Percentiles rank a stretch among this genome's conserved stretches.
Conservation (phyloP, 2,113 vertebrate genomes). For the Poicephalus gulielmi region DNA sequence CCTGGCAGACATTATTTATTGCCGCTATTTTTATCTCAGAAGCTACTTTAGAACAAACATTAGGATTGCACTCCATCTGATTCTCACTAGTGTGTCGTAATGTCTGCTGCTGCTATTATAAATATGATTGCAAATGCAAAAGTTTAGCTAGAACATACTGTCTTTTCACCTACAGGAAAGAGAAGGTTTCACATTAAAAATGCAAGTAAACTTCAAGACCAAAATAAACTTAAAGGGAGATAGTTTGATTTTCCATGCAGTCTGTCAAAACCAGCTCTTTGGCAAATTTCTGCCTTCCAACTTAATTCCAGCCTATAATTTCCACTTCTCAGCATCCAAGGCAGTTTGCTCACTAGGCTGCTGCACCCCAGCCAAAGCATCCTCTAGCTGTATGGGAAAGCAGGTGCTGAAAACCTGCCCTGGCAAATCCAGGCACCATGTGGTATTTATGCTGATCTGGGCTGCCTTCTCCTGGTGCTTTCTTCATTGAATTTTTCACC, state of each 20-base stretch:
- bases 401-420: background rate
- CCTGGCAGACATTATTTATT: background rate
- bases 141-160: background rate
- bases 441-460: rapidly evolving
- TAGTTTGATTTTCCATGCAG: background rate
- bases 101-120: background rate
- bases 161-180: conserved; percentile 11
- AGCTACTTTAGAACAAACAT: background rate
- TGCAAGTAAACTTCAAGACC: background rate
- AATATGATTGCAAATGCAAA: background rate
- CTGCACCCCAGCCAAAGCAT: background rate
- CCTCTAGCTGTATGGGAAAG: background rate
- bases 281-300: background rate
- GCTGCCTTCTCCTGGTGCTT: background rate
- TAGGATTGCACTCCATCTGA: background rate
- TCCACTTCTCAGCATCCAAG: background rate
- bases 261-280: background rate
- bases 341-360: background rate
- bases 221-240: background rate
- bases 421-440: background rate
- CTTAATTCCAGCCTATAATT: background rate
- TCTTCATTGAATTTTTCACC: background rate
- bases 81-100: background rate
- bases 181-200: background rate
- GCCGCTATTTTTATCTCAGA: background rate